These are phyloP conservation scores for Melieria omissa DNA, from an alignment of 2,888 invertebrate species.

Conservation along the genomic window DNA sequence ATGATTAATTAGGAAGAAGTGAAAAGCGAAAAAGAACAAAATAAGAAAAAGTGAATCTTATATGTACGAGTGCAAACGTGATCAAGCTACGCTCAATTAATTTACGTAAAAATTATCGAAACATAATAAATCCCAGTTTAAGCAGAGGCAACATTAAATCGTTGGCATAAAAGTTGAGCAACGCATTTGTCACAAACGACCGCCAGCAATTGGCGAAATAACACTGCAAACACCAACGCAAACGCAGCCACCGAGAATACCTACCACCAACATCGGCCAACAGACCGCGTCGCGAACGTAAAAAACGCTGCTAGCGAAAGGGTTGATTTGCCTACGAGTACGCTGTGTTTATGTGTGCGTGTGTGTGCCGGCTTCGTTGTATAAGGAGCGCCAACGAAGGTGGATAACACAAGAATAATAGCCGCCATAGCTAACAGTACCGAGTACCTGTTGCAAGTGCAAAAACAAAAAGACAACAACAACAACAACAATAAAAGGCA, in stretches of 20 bases:
- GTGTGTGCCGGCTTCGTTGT: neutral
- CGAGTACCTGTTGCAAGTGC: no score
- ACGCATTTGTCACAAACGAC: no score
- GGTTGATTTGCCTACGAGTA: neutral
- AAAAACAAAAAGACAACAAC: no score
- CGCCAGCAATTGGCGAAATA: no score
- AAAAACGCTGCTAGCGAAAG: neutral
- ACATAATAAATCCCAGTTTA: no score
- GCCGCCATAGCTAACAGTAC: neutral
- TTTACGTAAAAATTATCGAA: no score
- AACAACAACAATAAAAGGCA: neutral
- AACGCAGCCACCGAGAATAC: neutral
- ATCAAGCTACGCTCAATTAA: no score
- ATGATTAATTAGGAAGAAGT: no score
- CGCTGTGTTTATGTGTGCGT: neutral
- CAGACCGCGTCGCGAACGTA: no score
- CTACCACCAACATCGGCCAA: neutral
- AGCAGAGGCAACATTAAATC: no score
- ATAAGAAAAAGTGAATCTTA: neutral
- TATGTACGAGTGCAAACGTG: neutral
- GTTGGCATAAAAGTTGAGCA: no score
- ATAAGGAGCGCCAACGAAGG: neutral
- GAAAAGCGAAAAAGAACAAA: neutral
- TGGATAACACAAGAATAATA: neutral
- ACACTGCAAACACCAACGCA: neutral